Base-by-base conservation (phyloP, 2,113 vertebrate species). In the Entosphenus tridentatus region DNA sequence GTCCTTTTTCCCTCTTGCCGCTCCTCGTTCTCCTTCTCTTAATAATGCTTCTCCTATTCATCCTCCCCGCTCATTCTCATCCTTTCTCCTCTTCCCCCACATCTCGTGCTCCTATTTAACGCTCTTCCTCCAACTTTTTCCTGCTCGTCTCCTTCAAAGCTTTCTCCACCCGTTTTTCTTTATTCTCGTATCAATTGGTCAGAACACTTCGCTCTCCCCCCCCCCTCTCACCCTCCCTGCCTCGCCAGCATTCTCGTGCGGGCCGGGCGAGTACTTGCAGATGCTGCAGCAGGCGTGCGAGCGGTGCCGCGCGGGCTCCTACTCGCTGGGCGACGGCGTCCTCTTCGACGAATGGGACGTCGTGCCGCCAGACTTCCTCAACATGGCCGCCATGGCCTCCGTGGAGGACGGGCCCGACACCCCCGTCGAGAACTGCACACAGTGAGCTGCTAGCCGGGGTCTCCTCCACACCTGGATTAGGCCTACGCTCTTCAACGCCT, bases 291-390 rank as follows among this genome's bases (percentile, higher is more conserved):
- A 98, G 80, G 78, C 83, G 69, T 98, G 93, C 77, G 92, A 82
- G 70, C 83, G 82, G 72, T 98, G 93, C 76, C 83, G 82, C 0
- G 83, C 87, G 18, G 93, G 93, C 10, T 93, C 84, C 75, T 98
- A 89, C 77, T 98, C 93, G 0, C 77, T 98, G 57, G 93, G 93
- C 74, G 96, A 89, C 0, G 92, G 90, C 16, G 82, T 98, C 76
- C 87, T 90, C 73, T 96, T 98, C 69, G 89, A 96, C 2, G 86
- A 98, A 72, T 98, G 90, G 88, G 88, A 95, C 71, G 81, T 84
- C 72, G 79, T 96, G 73, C 93, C 93, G 0, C 75, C 80, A 59
- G 93, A 92, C 73, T 98, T 98, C 80, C 88, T 84, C 75, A 95
- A 86, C 2, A 74, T 93, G 73, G 86, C 90, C 0, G 88, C 87